Evolutionary conservation across 2,797 vertebrate species (phyloP), one percentile per base, ranked within the genome.

Genomic region (Sparidentex hasta): DNA sequence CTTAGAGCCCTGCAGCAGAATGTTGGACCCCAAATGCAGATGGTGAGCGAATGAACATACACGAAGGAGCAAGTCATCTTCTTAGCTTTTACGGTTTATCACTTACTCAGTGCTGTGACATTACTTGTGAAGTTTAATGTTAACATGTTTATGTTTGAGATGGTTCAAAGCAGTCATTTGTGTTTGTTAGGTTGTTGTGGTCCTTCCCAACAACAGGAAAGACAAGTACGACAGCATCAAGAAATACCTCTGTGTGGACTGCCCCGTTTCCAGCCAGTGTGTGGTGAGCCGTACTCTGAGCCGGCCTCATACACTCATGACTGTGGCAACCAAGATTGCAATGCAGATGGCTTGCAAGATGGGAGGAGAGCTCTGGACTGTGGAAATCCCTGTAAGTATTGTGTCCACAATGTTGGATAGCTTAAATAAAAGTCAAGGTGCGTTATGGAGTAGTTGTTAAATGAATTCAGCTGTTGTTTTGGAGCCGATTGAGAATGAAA

Each of bases 291-390:
- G 97, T 0, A 99, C 97, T 4, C 71, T 99, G 47, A 94, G 95
- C 86, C 95, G 94, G 41, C 96, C 96, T 17, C 96, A 98, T 81
- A 89, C 95, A 0, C 87, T 97, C 59, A 95, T 97, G 97, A 96
- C 97, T 0, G 90, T 99, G n/a, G 96, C 96, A 5, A 98, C 97
- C 4, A 99, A 99, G 93, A 97, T 99, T 2, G 96, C 95, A 13
- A 87, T 99, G 63, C 98, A 99, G 88, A 98, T 99, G 91, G 96
- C 96, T 73, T 99, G 97, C 90, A 99, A 99, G 93, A 98, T 99
- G 95, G 98, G 98, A 23, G 98, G 98, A 82, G 98, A 99, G 52
- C 97, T 99, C 14, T 99, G 98, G 98, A 96, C 95, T 2, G 94
- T 99, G 1, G 97, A 99, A 71, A 97, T 99, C 75, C 98, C 98